Base-by-base conservation (phyloP, 2,888 invertebrate species). In the Hesperia comma region DNA sequence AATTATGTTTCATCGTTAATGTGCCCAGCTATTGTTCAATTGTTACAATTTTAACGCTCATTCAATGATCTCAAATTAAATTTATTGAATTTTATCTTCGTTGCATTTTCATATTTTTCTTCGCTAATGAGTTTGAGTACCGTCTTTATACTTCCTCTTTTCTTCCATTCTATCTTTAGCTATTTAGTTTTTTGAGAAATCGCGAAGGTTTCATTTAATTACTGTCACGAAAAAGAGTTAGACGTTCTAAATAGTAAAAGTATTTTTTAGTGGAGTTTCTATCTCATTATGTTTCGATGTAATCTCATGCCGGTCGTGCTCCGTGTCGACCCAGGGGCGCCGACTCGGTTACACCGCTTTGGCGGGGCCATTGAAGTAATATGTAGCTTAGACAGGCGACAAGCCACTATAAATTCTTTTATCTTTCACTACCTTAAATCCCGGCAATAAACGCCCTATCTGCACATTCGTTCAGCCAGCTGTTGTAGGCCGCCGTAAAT, bases 301-400 rank as follows among this genome's bases (percentile, higher is more conserved):
- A 78, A 80, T 83, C 74, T 75, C 63, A 46, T 40, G 54, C 26
- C 75, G 72, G 75, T 79, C 78, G 78, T 80, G 78, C 74, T 74
- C 76, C 74, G 69, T 66, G 69, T 64, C 73, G 78, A 78, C 77
- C 79, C 70, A 46, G 41, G 71, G 80, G 80, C 83, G 78, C 70
- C 75, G 81, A 78, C 78, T 77, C 71, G 66, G 69, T 74, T 67
- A 73, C 76, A 77, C 71, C 75, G 78, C 78, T 80, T 76, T 73
- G 68, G 73, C 75, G 74, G 75, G 75, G 73, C 74, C 72, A 76
- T 75, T 72, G 71, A 72, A 41, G 54, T 49, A 55, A 67, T 67
- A 33, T 66, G 54, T 61, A 53, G 53, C 64, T 43, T 43, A 26
- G 64, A 58, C 64, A 58, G 33, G 46, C 43, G 54, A 66, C 60